Base-by-base conservation (phyloP, 2,888 invertebrate genomes). In the Luperina testacea region DNA sequence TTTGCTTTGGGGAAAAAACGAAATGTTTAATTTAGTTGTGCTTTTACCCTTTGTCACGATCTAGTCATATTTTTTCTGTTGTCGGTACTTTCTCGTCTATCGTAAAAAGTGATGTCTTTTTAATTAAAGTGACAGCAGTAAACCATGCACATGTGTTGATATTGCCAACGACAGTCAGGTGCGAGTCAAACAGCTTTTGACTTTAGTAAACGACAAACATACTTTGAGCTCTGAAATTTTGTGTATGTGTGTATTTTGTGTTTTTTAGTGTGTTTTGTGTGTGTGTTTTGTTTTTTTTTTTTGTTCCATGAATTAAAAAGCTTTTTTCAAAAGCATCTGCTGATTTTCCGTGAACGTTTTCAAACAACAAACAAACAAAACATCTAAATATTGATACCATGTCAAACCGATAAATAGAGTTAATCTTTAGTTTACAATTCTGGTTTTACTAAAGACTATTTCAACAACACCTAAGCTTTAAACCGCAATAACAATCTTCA, bases 101-200 rank as follows among this genome's bases (percentile, higher is more conserved):
- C 87, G 88, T 91, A 89, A 91, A 92, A 92, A 90, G 87, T 88
- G 87, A 87, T 88, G 88, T 91, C 89, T 86, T 87, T 89, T 93
- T 92, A 93, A 93, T 93, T 92, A 92, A 92, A 92, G 90, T 90
- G 91, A 89, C 88, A 90, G 90, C 88, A 90, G 88, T 61, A 88
- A 90, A 87, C 87, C 87, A 84, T 84, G 89, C 91, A 92, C 90
- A 90, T 92, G 92, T 88, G 89, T 82, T 88, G 79, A 87, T 87
- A 88, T 85, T 81, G 76, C 74, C 75, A 82, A 87, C 85, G 76
- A 75, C 89, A 91, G 92, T 92, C 93, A 92, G 90, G 90, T 91
- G 90, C 57, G 79, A 88, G 87, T 83, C 82, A 88, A 89, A 88
- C 85, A 82, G 80, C 88, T 88, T 90, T 89, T 87, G 73, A 78